These are phyloP conservation scores for Pocillopora verrucosa DNA, from an alignment of 64 coral and sea anemone genomes.

Conservation along the genomic window DNA sequence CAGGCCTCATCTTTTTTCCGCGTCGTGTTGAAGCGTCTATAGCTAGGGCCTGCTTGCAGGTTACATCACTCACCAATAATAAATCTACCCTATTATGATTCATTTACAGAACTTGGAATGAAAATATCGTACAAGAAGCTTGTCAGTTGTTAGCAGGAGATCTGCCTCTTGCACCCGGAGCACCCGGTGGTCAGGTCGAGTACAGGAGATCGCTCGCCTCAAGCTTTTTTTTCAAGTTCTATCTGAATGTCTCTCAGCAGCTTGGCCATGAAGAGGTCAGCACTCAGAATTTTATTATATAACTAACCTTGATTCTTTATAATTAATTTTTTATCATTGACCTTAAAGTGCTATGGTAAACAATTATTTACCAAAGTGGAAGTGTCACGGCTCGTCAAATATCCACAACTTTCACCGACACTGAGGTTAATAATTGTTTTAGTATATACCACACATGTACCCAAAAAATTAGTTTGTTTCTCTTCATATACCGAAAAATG, in stretches of 20 bases:
- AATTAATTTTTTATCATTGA: background rate
- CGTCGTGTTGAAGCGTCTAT: too few species aligned
- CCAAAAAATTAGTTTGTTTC: too few species aligned
- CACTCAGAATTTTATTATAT: background rate
- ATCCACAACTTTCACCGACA: too few species aligned
- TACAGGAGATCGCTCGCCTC: conserved; percentile 79
- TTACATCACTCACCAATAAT: background rate
- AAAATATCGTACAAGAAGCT: conserved; percentile 61
- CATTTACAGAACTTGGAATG: conserved; percentile 67
- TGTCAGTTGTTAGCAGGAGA: conserved; percentile 63
- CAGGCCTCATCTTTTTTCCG: too few species aligned
- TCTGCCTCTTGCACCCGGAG: conserved; percentile 65
- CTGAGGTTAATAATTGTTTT: too few species aligned
- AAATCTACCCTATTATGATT: background rate
- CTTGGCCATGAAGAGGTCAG: conserved; percentile 54
- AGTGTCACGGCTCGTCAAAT: too few species aligned
- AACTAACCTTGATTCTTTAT: background rate
- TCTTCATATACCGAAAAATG: too few species aligned
- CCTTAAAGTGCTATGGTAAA: background rate
- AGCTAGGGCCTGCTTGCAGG: too few species aligned
- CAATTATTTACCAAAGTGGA: too few species aligned
- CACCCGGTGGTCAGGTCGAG: conserved; percentile 84
- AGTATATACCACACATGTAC: too few species aligned
- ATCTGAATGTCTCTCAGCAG: conserved; percentile 69
- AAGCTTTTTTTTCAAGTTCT: conserved; percentile 97